Evolutionary conservation across 1,140 invertebrate species (phyloP), one percentile per base, ranked within the genome.

Genomic region (Globodera ellingtonae): DNA sequence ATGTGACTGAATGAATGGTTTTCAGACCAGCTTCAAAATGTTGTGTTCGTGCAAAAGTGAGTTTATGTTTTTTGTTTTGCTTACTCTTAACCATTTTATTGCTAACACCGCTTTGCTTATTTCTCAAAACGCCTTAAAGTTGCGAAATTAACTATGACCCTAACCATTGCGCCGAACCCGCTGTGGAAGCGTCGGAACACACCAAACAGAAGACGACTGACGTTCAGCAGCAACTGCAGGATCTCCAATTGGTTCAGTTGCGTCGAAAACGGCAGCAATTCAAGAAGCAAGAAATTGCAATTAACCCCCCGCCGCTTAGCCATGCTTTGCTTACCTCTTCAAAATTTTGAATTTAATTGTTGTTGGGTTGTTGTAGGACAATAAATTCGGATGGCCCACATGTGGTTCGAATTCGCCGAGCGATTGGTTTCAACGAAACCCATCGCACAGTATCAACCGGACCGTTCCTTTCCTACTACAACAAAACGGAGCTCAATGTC

Each of bases 361-460:
- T 70, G 8, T 4, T 5, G 56, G 35, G 24, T 24, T 24, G 1
- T 70, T 70, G 67, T 21, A 70, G 67, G 18, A 47, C 46, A 44
- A 70, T 18, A 62, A 70, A 70, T 35, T 70, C 46, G 67, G 24
- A 24, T 18, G 67, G 13, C 2, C 9, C 67, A 13, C 67, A 10
- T 13, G 67, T 44, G 67, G 8, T 44, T 21, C 66, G 66, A 15
- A 10, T 69, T 44, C 67, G 67, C n/a, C 67, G 35, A 6, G 46
- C 21, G 13, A 10, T 35, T 47, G 67, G 21, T 15, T 18, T 48
- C 35, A 15, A 75, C 72, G 21, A 62, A 35, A 35, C 74, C 0
- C 35, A 44, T 3, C 75, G 75, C 59, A 35, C 52, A 46, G 35
- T 93, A 82, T 92, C 93, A 82, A 50, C 80, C 56, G 35, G 47